Base-by-base conservation (phyloP, 2,797 vertebrate genomes). In the Tiaroga cobitis region DNA sequence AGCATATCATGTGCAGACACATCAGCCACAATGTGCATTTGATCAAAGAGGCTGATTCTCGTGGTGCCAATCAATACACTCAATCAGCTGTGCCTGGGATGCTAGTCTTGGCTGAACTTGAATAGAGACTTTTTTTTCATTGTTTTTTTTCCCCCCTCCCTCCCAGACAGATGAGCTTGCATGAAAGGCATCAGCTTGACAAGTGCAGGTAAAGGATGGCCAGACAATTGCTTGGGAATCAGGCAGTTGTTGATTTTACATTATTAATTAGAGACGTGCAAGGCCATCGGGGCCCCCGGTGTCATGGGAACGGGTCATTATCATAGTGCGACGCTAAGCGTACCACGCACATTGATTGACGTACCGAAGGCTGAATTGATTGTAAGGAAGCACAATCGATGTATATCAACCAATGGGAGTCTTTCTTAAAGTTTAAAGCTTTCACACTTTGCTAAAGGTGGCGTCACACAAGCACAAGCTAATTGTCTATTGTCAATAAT, bases 261-360 rank as follows among this genome's bases (percentile, higher is more conserved):
- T 95, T 95, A 95, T 95, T 95, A 95, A 95, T 95, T 94, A 93
- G 93, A 93, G 91, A 88, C 91, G 87, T 89, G 88, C 92, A 93
- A 95, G 95, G 95, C 94, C 94, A 93, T 34, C 37, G 89, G n/a
- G 90, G 90, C 90, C 72, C 67, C 88, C 84, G 90, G 90, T 92
- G 92, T 88, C 94, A 92, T 94, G 95, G 94, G 94, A 95, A 94
- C 90, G 87, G 89, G 90, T 92, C 92, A 92, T 94, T 95, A 95
- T 94, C 93, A 93, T 93, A 93, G 92, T 91, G 86, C 91, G 91
- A 90, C 91, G 93, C 93, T 91, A 75, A 88, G 85, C 67, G 5
- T 88, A 88, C 86, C 65, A 91, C 90, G 89, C 68, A 85, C 34
- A 93, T 90, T 93, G 92, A 95, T 89, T 93, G 93, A 94, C 93